Evolutionary conservation across 2,797 vertebrate species (phyloP), one percentile per base, ranked within the genome.

Genomic region (Falco novaeseelandiae): DNA sequence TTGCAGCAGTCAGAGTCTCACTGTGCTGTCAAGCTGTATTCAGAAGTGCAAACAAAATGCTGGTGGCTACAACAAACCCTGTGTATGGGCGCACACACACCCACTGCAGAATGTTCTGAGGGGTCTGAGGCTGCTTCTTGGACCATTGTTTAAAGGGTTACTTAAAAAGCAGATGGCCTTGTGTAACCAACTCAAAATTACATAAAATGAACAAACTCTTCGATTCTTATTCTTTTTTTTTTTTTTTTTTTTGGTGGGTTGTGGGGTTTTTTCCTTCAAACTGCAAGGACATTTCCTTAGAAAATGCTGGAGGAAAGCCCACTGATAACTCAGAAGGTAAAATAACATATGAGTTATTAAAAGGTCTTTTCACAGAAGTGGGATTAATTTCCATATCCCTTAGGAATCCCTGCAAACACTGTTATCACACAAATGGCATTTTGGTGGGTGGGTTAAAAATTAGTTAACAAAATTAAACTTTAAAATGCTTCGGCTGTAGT

Each of bases 321-420:
- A 73, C 95, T 97, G 91, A 94, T 96, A 97, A 97, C 90, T 97
- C 92, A 76, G 76, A 81, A 90, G 52, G 89, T 93, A 94, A 98
- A 97, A 97, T 96, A 98, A 96, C 93, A 96, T 96, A 97, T 96
- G 95, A 97, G 97, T 97, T 97, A 96, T 98, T 97, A 96, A 97
- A 97, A 98, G 97, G 91, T 96, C 97, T 97, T 97, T 96, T 94
- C 91, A 93, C 94, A 94, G 93, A 94, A 89, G 87, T 94, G 83
- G 91, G 94, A 96, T 97, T 98, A 89, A 97, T 98, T 97, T 98
- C 96, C 97, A 96, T 97, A 96, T 95, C 96, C 94, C 94, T 57
- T 78, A 96, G 96, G 96, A 97, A 74, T 87, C 91, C 78, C 77
- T 94, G 85, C 91, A 94, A 55, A 93, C 32, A 92, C 89, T 90